A percentile compares a stretch with the other conserved stretches of the same genome.
Conservation (phyloP, 2,888 invertebrate species). For the Himalopsyche japonica region DNA sequence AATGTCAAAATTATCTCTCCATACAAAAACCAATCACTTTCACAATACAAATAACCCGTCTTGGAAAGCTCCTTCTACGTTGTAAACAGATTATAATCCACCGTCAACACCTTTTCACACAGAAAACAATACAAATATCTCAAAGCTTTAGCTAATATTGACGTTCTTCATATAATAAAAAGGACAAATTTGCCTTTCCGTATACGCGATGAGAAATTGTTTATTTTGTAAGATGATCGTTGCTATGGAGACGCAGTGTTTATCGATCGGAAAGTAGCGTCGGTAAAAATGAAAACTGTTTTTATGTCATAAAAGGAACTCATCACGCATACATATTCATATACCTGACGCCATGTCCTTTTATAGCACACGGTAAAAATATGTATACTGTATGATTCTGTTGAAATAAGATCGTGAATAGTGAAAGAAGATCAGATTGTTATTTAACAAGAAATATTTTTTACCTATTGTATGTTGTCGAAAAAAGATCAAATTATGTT, state of each 20-base stretch:
- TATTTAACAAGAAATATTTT: too few relatives aligned
- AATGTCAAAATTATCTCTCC: not conserved
- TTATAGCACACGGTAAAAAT: too few relatives aligned
- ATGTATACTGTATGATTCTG: too few relatives aligned
- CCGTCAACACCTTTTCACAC: not conserved
- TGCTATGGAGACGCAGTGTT: slow-evolving; percentile 52
- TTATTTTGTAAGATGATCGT: slow-evolving; percentile 63
- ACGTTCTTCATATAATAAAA: slow-evolving; percentile 61
- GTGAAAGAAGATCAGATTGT: too few relatives aligned
- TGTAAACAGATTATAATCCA: not conserved
- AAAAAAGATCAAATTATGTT: too few relatives aligned
- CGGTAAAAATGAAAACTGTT: slow-evolving; percentile 41
- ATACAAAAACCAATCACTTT: not conserved
- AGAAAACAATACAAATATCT: slow-evolving; percentile 16
- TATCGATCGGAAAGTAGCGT: slow-evolving; percentile 52
- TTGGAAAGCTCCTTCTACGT: not conserved
- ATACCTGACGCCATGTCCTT: not conserved
- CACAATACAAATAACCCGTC: not conserved
- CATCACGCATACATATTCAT: not conserved
- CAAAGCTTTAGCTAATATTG: slow-evolving; percentile 49
- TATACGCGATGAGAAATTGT: slow-evolving; percentile 54
- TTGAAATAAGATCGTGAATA: too few relatives aligned
- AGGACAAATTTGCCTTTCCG: slow-evolving; percentile 57
- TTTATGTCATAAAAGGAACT: not conserved
- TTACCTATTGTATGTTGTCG: too few relatives aligned